Base-by-base conservation (phyloP, 2,888 invertebrate species). In the Caenorhabditis zanzibari region DNA sequence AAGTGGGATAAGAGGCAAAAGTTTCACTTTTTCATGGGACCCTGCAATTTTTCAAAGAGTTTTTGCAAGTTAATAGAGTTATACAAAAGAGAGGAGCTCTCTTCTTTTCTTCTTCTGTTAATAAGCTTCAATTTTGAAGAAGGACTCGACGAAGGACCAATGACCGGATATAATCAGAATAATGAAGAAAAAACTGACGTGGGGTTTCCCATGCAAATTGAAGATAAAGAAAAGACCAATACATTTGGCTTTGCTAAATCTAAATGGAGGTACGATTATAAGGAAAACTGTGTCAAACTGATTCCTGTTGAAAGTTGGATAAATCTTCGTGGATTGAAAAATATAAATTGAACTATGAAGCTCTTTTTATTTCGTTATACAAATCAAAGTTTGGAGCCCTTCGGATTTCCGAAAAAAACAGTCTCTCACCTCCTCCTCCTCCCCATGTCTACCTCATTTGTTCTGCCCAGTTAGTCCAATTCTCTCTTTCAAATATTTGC, bases 401-500 rank as follows among this genome's bases (percentile, higher is more conserved):
- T 19, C 19, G 47, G 19, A 47, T 32, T 22, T 22, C 52, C n/a
- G n/a, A 47, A 54, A 77, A 77, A 77, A 69, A 77, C 77, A 63
- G 77, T 71, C 64, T 68, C 59, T 35, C 44, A 54, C 28, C 28
- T 58, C 47, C 44, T 59, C 59, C 28, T 26, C 41, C 47, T 28
- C 35, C 59, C 9, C 22, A 47, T 66, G 54, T 52, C 44, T 58
- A 41, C 56, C 54, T 58, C 72, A 61, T 24, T 59, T 47, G 47
- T 49, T 47, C 47, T 32, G 26, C 47, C 54, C 47, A 54, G 24
- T 68, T 47, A 52, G 54, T 54, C 44, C 32, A 14, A 19, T 49
- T 75, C 56, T 58, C 64, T 41, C 44, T 66, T 68, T 75, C 77
- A 77, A 77, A 77, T 77, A 77, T 77, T 77, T 77, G 63, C 77